Percentiles rank a stretch among this genome's conserved stretches.
phyloP scores from a whole-genome alignment of 2,888 invertebrate genomes.

The Drepana falcataria region DNA sequence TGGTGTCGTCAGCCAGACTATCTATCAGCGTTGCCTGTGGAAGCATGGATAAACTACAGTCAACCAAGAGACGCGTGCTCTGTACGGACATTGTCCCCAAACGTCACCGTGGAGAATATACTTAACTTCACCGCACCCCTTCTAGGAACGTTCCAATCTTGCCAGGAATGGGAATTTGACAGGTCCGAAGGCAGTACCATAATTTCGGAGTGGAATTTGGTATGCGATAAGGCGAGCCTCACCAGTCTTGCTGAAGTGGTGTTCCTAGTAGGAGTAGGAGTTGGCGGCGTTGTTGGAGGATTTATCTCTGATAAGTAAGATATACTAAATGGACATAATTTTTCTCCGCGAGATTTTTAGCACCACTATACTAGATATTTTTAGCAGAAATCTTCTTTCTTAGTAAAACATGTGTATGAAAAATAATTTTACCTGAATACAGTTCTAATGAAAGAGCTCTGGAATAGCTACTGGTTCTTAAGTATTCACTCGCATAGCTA shows the following conservation, averaged over 20 bases:
- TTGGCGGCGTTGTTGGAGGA: slow-evolving; percentile 88
- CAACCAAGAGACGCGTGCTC: slow-evolving; percentile 80
- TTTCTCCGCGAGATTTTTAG: no score
- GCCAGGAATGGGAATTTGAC: slow-evolving; percentile 81
- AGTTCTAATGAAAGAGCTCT: no score
- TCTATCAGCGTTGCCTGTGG: slow-evolving; percentile 71
- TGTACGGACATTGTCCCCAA: slow-evolving; percentile 64
- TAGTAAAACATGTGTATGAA: no score
- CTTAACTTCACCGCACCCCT: slow-evolving; percentile 57
- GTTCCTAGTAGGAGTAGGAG: slow-evolving; percentile 86
- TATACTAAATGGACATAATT: neutral
- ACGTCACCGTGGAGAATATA: slow-evolving; percentile 54
- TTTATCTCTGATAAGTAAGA: slow-evolving; percentile 85
- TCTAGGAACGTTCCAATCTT: slow-evolving; percentile 63
- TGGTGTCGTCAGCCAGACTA: slow-evolving; percentile 84
- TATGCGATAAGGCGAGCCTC: slow-evolving; percentile 84
- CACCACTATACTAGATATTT: no score
- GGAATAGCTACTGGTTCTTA: no score
- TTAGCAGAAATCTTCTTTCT: no score
- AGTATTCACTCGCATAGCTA: no score
- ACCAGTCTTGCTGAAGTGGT: slow-evolving; percentile 87
- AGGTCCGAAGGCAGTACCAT: slow-evolving; percentile 81
- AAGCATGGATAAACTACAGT: slow-evolving; percentile 83
- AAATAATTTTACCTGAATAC: no score
- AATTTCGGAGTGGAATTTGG: slow-evolving; percentile 86